Conservation (phyloP, 2,113 vertebrate genomes). For the Oryzias javanicus region DNA sequence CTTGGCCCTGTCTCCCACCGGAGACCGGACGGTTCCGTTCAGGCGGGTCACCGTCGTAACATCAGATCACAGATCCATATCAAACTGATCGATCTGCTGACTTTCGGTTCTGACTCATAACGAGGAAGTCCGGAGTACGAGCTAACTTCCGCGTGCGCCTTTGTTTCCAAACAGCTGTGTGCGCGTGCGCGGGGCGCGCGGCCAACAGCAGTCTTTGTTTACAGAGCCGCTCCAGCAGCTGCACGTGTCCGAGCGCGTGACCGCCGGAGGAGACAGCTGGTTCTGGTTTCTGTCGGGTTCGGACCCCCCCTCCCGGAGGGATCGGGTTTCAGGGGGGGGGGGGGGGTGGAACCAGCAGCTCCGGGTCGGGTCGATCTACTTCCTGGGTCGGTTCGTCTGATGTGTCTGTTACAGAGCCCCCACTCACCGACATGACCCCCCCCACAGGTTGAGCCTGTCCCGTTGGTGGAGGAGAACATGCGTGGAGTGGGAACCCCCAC, state of each 20-base stretch:
- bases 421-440: not conserved
- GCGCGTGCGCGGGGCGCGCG: conserved; percentile 27
- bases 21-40: too few species aligned
- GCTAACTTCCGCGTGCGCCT: not conserved
- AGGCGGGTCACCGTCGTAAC: too few species aligned
- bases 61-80: too few species aligned
- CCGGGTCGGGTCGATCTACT: too few species aligned
- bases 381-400: too few species aligned
- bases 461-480: conserved; percentile 75
- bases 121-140: conserved; percentile 11
- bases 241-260: conserved; percentile 79
- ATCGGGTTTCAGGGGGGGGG: too few species aligned
- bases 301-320: too few species aligned
- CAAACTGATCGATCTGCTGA: too few species aligned
- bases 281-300: too few species aligned
- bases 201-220: conserved; percentile 72
- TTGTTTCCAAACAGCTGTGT: conserved; percentile 25
- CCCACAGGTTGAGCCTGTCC: conserved; percentile 71
- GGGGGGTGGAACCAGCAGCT: too few species aligned
- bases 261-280: conserved; percentile 30
- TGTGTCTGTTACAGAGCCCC: too few species aligned
- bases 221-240: conserved; percentile 69
- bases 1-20: too few species aligned
- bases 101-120: not conserved
- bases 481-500: conserved; percentile 76